Evolutionary conservation across 2,113 vertebrate species (phyloP).

Genomic region (rat (Rattus norvegicus)): GRCr8 NC_086028.1:49388001-49388500

Average conservation of each 20-base stretch:
- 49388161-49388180: no score
- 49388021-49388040: not conserved
- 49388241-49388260: not conserved
- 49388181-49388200: not conserved
- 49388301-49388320: not conserved
- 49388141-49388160: not conserved
- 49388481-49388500: not conserved
- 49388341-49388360: not conserved
- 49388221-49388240: not conserved
- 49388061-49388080: not conserved
- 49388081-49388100: not conserved
- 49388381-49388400: not conserved
- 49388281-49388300: not conserved
- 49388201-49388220: not conserved
- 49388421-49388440: not conserved
- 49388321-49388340: not conserved
- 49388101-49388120: not conserved
- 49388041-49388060: rapidly evolving
- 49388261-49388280: not conserved
- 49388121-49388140: not conserved
- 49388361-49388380: not conserved
- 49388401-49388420: not conserved
- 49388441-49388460: not conserved
- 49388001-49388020: not conserved
- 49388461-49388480: no score